These are phyloP conservation scores for Poecilia gillii DNA, from an alignment of 2,797 vertebrate species.

Conservation along the genomic window DNA sequence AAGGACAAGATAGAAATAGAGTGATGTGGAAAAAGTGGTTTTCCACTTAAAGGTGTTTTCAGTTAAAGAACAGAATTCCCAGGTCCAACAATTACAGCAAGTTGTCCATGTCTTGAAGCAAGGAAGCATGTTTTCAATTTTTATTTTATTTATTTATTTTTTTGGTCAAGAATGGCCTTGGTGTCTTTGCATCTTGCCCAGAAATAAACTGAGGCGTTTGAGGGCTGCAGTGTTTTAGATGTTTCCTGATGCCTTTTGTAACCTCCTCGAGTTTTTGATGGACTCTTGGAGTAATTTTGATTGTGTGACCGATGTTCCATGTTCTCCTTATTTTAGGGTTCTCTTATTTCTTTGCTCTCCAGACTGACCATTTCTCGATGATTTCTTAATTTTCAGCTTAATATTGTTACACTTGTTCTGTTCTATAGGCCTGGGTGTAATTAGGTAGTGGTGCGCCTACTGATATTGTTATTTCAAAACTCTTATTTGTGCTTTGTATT, in stretches of 20 bases:
- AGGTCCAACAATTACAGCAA: no score
- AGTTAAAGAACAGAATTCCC: background rate
- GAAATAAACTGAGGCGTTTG: background rate
- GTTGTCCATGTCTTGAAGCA: no score
- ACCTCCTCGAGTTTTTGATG: no score
- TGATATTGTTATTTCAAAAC: no score
- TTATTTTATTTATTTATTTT: background rate
- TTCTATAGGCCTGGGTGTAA: background rate
- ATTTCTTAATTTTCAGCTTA: background rate
- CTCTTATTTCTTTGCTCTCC: no score
- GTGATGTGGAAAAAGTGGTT: background rate
- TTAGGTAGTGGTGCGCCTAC: background rate
- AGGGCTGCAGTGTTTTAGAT: background rate
- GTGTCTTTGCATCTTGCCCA: no score
- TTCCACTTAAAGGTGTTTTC: background rate
- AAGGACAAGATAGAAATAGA: constrained; percentile 23
- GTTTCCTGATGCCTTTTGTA: background rate
- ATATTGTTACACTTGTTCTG: background rate
- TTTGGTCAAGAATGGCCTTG: background rate
- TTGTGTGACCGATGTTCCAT: background rate
- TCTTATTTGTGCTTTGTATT: background rate
- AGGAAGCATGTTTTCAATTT: no score
- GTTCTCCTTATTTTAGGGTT: background rate
- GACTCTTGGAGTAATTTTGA: background rate
- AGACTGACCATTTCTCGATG: background rate